Evolutionary conservation across 53 echinoderm and acorn worm genomes (phyloP).

Genomic region (Apostichopus leukothele): DNA sequence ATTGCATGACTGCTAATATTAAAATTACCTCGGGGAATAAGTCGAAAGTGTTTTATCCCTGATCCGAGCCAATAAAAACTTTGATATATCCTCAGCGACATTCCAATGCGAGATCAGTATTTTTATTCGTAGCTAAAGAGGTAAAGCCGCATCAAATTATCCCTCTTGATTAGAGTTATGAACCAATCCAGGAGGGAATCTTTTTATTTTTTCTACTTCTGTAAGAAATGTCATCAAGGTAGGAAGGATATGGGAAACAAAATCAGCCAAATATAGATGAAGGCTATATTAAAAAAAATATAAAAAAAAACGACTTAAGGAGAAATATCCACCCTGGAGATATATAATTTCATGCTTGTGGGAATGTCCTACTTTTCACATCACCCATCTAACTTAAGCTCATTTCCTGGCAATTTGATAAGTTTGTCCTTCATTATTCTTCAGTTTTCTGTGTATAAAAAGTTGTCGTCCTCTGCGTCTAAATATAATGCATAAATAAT

Average conservation of each 20-base stretch:
- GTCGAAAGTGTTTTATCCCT: not conserved
- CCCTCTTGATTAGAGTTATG: not conserved
- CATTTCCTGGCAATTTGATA: too few relatives aligned
- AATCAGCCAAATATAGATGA: too few relatives aligned
- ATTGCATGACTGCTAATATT: not conserved
- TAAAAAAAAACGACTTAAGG: too few relatives aligned
- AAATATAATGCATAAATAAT: too few relatives aligned
- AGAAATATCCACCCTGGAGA: too few relatives aligned
- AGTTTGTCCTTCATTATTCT: too few relatives aligned
- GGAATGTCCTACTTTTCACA: too few relatives aligned
- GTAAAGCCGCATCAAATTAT: not conserved
- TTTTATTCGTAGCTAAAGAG: not conserved
- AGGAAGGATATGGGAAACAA: not conserved
- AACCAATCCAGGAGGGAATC: not conserved
- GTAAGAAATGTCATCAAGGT: not conserved
- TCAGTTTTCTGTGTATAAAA: too few relatives aligned
- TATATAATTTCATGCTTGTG: too few relatives aligned
- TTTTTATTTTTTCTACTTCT: not conserved
- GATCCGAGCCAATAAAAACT: not conserved
- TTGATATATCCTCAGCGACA: not conserved
- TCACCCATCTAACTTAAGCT: too few relatives aligned
- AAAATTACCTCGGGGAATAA: not conserved
- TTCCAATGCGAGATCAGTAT: not conserved
- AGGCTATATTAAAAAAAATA: too few relatives aligned
- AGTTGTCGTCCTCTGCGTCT: too few relatives aligned